phyloP scores from a whole-genome alignment of 2,888 invertebrate species.

The Cataglyphis albicans region DNA sequence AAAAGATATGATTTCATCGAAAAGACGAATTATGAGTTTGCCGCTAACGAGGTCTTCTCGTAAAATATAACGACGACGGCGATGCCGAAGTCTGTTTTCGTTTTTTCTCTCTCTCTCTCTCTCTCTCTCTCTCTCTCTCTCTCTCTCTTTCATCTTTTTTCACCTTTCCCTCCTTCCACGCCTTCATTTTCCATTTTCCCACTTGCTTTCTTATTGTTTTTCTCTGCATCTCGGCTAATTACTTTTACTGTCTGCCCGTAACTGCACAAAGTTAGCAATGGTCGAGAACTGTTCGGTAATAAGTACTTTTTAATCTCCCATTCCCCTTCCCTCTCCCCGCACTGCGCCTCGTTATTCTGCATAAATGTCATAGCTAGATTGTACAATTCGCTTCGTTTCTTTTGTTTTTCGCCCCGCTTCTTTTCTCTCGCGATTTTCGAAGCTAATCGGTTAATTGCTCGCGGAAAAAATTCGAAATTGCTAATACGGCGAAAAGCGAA shows the following conservation, averaged over 20 bases:
- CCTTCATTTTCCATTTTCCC: conserved; percentile 44
- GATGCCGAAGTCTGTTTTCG: conserved; percentile 42
- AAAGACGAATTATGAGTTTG: conserved; percentile 53
- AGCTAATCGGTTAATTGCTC: conserved; percentile 55
- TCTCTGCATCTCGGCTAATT: conserved; percentile 58
- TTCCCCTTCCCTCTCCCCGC: conserved; percentile 6
- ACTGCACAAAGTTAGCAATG: conserved; percentile 52
- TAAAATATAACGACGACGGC: conserved; percentile 51
- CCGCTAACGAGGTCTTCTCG: conserved; percentile 45
- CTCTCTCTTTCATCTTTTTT: not conserved
- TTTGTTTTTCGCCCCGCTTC: conserved; percentile 36
- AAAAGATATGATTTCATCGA: conserved; percentile 52
- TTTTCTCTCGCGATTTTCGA: conserved; percentile 45
- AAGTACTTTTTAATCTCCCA: conserved; percentile 54
- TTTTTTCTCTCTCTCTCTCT: not conserved
- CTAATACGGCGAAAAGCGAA: not conserved
- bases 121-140: not conserved
- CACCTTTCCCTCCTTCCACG: not conserved
- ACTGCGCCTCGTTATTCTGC: conserved; percentile 48
- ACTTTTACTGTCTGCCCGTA: conserved; percentile 53
- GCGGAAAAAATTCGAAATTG: conserved; percentile 41
- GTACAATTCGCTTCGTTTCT: conserved; percentile 41
- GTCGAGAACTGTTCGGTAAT: conserved; percentile 47
- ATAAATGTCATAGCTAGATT: conserved; percentile 56
- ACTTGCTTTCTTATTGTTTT: conserved; percentile 53